A percentile compares a stretch with the other conserved stretches of the same genome.
phyloP scores from a whole-genome alignment of 2,113 vertebrate genomes.

The Halichoerus grypus region DNA sequence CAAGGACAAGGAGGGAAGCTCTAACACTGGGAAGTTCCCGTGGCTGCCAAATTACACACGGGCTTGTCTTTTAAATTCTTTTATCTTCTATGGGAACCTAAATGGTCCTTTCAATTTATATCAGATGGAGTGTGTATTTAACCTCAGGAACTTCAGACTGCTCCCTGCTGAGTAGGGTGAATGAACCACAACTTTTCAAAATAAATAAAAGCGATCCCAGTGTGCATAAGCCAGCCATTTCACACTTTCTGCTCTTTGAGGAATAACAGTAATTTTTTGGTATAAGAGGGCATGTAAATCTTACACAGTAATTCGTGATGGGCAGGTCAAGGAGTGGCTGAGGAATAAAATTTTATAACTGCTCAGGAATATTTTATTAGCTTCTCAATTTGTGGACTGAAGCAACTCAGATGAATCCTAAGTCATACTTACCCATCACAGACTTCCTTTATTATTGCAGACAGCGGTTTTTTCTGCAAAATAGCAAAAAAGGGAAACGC shows the following conservation, averaged over 20 bases:
- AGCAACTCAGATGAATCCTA: not conserved
- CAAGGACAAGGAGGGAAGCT: not conserved
- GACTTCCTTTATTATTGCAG: constrained; percentile 99
- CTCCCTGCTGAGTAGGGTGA: not conserved
- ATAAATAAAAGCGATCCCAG: not conserved
- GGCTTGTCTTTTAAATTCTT: not conserved
- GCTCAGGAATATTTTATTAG: not conserved
- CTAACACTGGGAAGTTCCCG: rapidly evolving
- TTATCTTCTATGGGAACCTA: not conserved
- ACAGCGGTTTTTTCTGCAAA: constrained; percentile 97
- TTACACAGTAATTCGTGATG: not conserved
- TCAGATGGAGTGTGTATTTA: not conserved
- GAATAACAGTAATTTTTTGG: not conserved
- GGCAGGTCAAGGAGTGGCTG: not conserved
- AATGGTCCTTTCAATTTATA: not conserved
- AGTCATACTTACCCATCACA: constrained; percentile 95
- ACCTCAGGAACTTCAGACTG: not conserved
- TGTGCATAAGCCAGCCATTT: not conserved
- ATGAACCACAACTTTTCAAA: not conserved
- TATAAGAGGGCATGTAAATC: not conserved
- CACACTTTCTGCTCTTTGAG: not conserved
- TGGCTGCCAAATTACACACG: rapidly evolving
- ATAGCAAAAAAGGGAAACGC: constrained; percentile 69
- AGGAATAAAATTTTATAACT: not conserved
- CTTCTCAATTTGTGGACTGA: not conserved